phyloP scores from a whole-genome alignment of 2,797 vertebrate genomes.

The Danio tinwini region DNA sequence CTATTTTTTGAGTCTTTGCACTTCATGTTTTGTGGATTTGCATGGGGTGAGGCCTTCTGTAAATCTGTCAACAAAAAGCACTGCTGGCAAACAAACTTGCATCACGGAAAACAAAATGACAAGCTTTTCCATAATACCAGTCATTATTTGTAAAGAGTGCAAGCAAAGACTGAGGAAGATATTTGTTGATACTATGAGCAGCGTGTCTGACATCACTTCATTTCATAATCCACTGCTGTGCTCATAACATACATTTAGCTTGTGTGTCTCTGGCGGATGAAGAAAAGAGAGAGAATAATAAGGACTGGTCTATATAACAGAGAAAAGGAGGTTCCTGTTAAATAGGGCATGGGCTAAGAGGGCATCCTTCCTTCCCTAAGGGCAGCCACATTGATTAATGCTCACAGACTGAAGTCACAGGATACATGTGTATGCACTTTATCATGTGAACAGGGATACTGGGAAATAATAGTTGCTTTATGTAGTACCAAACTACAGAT shows the following conservation, averaged over 20 bases:
- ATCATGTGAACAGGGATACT: background rate
- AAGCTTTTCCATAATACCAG: background rate
- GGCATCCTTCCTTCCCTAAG: constrained; percentile 10
- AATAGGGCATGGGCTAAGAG: constrained; percentile 13
- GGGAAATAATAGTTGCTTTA: background rate
- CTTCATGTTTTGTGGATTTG: constrained; percentile 2
- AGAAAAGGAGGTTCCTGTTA: background rate
- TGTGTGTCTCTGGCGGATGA: background rate
- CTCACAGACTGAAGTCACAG: constrained; percentile 18
- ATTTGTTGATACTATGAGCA: background rate
- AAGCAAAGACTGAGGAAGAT: background rate
- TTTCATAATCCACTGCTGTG: background rate
- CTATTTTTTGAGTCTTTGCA: background rate
- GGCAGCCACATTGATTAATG: constrained; percentile 1
- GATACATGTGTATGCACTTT: background rate
- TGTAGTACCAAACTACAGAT: background rate
- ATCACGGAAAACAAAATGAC: background rate
- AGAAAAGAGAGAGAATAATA: background rate
- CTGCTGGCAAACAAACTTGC: background rate
- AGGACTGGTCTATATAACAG: background rate
- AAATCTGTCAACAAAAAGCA: background rate
- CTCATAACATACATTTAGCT: background rate
- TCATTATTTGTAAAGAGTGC: background rate
- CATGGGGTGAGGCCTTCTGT: constrained; percentile 28
- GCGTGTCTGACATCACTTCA: background rate